A percentile compares a stretch with the other conserved stretches of the same genome.
These are phyloP conservation scores for Piaya cayana DNA, from an alignment of 2,113 vertebrate species.

Conservation along the genomic window DNA sequence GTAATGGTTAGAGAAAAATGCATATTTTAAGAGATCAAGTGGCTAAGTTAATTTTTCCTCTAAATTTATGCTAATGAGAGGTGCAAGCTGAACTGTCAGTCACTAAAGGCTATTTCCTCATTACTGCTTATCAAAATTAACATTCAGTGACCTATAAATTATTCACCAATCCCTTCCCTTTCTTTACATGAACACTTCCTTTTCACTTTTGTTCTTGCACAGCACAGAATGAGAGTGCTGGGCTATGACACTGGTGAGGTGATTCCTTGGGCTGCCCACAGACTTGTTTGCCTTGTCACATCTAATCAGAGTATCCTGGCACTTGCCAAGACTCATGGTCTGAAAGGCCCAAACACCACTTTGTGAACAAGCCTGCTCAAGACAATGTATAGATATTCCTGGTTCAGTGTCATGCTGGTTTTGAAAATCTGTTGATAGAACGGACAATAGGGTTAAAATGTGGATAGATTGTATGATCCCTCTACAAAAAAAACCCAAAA, in stretches of 20 bases:
- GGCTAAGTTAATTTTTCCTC: neutral
- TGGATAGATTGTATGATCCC: neutral
- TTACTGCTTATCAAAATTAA: neutral
- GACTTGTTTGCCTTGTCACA: neutral
- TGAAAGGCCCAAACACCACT: neutral
- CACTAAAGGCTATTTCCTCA: neutral
- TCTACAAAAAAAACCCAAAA: neutral
- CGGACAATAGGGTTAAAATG: neutral
- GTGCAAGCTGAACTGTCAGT: neutral
- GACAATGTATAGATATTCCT: neutral
- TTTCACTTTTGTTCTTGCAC: neutral
- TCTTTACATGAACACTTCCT: neutral
- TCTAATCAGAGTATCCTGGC: fast-evolving
- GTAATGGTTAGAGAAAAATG: neutral
- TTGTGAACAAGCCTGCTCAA: neutral
- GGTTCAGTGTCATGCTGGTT: neutral
- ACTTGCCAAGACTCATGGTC: neutral
- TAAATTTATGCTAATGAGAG: neutral
- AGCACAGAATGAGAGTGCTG: neutral
- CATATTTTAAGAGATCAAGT: neutral
- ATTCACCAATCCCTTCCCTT: neutral
- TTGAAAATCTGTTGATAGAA: neutral
- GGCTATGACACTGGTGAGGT: neutral
- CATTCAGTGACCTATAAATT: neutral
- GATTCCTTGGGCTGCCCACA: neutral